Evolutionary conservation across 35 echinoderm and acorn worm genomes (phyloP).

Genomic region (Ptychodera flava): DNA sequence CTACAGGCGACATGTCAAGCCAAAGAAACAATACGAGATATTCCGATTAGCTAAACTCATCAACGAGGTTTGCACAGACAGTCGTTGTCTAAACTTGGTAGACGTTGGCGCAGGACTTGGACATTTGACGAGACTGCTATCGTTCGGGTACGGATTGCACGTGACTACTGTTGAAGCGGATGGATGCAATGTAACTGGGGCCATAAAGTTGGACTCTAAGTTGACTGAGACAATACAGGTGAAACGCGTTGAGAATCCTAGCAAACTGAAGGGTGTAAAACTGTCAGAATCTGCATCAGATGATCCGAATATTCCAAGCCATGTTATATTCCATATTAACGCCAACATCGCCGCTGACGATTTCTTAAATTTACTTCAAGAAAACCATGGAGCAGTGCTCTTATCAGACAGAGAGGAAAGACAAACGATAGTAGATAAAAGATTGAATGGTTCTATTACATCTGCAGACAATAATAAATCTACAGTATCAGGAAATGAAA

Average conservation of each 20-base stretch:
- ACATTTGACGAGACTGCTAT: slow-evolving; percentile 72
- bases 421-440: not conserved
- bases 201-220: slow-evolving; percentile 48
- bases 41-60: slow-evolving; percentile 48
- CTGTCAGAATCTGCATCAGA: not conserved
- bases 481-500: not conserved
- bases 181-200: slow-evolving; percentile 65
- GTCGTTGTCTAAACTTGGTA: slow-evolving; percentile 28
- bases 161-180: slow-evolving; percentile 85
- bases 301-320: not conserved
- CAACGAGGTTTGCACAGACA: slow-evolving; percentile 19
- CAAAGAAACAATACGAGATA: slow-evolving; percentile 79
- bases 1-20: slow-evolving; percentile 63
- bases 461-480: not conserved
- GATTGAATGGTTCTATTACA: not conserved
- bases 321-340: not conserved
- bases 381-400: not conserved
- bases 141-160: slow-evolving; percentile 60
- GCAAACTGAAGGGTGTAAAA: not conserved
- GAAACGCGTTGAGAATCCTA: not conserved
- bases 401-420: not conserved
- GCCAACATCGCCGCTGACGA: not conserved
- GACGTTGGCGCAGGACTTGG: slow-evolving; percentile 81
- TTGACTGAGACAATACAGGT: not conserved
- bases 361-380: not conserved